phyloP scores from a whole-genome alignment of 2,888 invertebrate genomes.

The Ditylenchus weischeri region DNA sequence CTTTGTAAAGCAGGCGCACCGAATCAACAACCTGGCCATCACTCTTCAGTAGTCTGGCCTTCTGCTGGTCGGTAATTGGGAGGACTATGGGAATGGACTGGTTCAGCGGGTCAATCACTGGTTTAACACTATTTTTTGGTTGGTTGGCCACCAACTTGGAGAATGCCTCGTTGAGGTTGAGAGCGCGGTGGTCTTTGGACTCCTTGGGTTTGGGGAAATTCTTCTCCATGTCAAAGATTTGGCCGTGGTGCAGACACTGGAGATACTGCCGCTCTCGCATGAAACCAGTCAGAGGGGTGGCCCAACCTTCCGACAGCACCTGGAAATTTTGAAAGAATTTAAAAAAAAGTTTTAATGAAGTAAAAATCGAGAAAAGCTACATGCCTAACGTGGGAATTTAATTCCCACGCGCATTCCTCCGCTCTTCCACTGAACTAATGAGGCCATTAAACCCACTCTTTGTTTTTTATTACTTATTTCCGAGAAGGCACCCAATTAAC shows the following conservation, averaged over 20 bases:
- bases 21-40: not conserved
- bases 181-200: too few relatives aligned
- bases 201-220: slow-evolving; percentile 29
- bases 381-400: too few relatives aligned
- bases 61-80: slow-evolving; percentile 69
- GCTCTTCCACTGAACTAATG: too few relatives aligned
- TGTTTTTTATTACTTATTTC: too few relatives aligned
- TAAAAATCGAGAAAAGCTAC: too few relatives aligned
- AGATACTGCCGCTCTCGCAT: slow-evolving; percentile 94
- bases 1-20: slow-evolving; percentile 59
- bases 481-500: too few relatives aligned
- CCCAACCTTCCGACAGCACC: slow-evolving; percentile 95
- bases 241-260: slow-evolving; percentile 83
- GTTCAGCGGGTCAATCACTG: slow-evolving; percentile 67
- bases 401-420: too few relatives aligned
- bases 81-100: slow-evolving; percentile 94
- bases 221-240: slow-evolving; percentile 67
- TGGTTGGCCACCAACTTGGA: too few relatives aligned
- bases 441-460: too few relatives aligned
- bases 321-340: slow-evolving; percentile 37
- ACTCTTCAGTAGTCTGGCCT: not conserved
- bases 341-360: too few relatives aligned
- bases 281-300: slow-evolving; percentile 88
- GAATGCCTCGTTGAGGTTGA: too few relatives aligned
- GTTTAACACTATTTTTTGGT: slow-evolving; percentile 13